phyloP scores from a whole-genome alignment of 1,140 invertebrate species.

The Caligus rogercresseyi region DNA sequence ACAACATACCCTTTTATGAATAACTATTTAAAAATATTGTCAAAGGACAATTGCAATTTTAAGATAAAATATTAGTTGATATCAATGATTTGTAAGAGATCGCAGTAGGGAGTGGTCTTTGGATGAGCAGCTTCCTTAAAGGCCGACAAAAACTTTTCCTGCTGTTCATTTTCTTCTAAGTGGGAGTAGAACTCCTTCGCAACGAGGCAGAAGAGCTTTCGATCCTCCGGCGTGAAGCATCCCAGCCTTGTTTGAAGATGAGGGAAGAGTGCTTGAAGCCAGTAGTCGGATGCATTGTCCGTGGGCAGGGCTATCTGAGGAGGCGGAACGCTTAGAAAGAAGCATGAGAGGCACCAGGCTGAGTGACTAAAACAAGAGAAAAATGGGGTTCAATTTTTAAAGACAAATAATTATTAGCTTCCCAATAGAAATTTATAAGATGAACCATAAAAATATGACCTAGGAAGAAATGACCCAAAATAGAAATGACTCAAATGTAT shows the following conservation, averaged over 20 bases:
- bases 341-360: slow-evolving; percentile 13
- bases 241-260: slow-evolving; percentile 2
- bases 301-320: not conserved
- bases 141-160: not conserved
- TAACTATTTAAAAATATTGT: no score
- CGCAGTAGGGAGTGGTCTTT: not conserved
- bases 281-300: not conserved
- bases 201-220: slow-evolving; percentile 16
- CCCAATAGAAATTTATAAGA: no score
- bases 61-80: no score
- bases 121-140: slow-evolving; percentile 1
- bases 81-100: slow-evolving; percentile 2
- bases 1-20: no score
- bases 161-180: not conserved
- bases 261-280: slow-evolving; percentile 12
- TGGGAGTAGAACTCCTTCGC: slow-evolving; percentile 8
- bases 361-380: slow-evolving; percentile 8
- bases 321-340: slow-evolving; percentile 15
- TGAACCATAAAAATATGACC: no score
- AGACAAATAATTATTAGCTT: not conserved
- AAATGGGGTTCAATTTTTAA: not conserved
- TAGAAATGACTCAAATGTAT: no score
- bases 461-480: no score
- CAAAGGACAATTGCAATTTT: no score
- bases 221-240: slow-evolving; percentile 5